A percentile compares a stretch with the other conserved stretches of the same genome.
Evolutionary conservation across 1,140 invertebrate species (phyloP).

Genomic region (Drosophila asahinai): DNA sequence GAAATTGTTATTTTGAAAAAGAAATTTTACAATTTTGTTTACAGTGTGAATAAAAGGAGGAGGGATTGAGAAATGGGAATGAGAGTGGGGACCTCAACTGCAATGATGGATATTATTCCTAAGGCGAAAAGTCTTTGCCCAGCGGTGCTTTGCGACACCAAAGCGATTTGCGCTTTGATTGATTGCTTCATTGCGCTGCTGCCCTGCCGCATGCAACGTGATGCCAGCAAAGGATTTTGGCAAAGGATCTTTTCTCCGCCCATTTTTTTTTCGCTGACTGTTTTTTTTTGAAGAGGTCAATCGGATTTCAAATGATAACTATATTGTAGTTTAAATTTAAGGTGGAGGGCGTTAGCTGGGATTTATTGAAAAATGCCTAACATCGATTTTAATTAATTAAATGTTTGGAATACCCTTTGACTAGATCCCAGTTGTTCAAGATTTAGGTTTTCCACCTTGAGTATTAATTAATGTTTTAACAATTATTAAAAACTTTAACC

Average conservation of each 20-base stretch:
- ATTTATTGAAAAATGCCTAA: too few species aligned
- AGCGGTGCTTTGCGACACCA: conserved; percentile 81
- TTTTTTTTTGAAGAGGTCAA: conserved; percentile 10
- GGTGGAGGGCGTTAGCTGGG: background rate
- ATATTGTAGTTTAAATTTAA: background rate
- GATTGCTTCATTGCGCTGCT: conserved; percentile 71
- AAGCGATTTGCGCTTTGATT: conserved; percentile 78
- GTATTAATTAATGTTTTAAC: background rate
- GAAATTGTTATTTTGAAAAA: too few species aligned
- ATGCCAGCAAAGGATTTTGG: conserved; percentile 66
- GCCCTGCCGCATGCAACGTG: conserved; percentile 53
- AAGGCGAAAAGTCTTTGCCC: conserved; percentile 82
- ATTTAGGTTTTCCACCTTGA: too few species aligned
- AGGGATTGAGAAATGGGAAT: conserved; percentile 6
- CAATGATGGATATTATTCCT: conserved; percentile 82
- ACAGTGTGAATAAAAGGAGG: background rate
- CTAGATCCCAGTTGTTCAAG: too few species aligned
- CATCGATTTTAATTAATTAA: background rate
- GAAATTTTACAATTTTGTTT: background rate
- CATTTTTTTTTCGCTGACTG: conserved; percentile 13
- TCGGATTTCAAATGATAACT: background rate
- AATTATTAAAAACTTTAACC: too few species aligned
- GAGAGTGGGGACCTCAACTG: conserved; percentile 42
- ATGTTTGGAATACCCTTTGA: too few species aligned
- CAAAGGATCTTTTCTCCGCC: conserved; percentile 31